Base-by-base conservation (phyloP, 2,113 vertebrate genomes). In the Phoxinus phoxinus region DNA sequence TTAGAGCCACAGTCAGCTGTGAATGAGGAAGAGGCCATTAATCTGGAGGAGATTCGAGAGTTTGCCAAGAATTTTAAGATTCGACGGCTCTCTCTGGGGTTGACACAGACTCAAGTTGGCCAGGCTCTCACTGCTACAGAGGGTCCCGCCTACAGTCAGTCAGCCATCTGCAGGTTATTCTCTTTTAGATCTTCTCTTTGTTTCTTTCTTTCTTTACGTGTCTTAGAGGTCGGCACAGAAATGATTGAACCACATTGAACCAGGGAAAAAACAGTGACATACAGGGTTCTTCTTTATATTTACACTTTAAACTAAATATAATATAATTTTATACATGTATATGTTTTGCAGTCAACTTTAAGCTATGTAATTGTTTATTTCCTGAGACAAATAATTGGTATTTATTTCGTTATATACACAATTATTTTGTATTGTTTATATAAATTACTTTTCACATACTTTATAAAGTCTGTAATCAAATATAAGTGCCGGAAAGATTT, bases 11-110 rank as follows among this genome's bases (percentile, higher is more conserved):
- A 96, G 32, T 94, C 94, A 81, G 92, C 94, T 12, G 88, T 91
- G 69, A 86, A 91, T 19, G 93, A 96, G 35, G 97, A 98, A 87
- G 97, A 98, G 0, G 96, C 96, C 48, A 98, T 99, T 88, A 98
- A 99, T 93, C 94, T 99, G 89, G 97, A 99, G 90, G 98, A 99
- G 90, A 99, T 99, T 72, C 95, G 98, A 15, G 98, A 99, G 91
- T 99, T 99, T 91, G 97, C 98, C 91, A 99, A 99, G 94, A 98
- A 97, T 91, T 99, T 99, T 92, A 99, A 99, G 93, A 98, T 99
- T 87, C 97, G 98, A 0, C 94, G 98, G 76, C 93, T 99, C 41
- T 98, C 98, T 23, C 91, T 99, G 51, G 97, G 98, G 23, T 95
- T 99, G 71, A 99, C 98, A 0, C 98, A 99, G 94, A 98, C 98